phyloP scores from a whole-genome alignment of 2,797 vertebrate genomes.

The Sphenodon punctatus region DNA sequence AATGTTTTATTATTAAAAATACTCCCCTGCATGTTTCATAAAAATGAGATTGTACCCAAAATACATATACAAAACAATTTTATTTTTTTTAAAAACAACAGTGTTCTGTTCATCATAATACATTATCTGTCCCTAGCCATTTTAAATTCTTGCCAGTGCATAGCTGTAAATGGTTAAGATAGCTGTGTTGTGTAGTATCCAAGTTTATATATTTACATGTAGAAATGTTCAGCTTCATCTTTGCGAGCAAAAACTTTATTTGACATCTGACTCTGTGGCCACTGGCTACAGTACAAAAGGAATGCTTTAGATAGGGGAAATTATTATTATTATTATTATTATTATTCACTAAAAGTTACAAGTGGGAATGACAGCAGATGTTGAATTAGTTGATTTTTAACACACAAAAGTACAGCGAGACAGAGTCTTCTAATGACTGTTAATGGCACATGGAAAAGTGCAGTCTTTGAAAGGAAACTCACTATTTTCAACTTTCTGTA shows the following conservation, averaged over 20 bases:
- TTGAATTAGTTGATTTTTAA: rapidly evolving
- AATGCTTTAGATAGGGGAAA: constrained; percentile 4
- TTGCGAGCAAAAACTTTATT: constrained; percentile 4
- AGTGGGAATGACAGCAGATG: neutral
- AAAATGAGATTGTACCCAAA: constrained; percentile 28
- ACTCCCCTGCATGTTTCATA: neutral
- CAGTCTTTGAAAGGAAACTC: constrained; percentile 8
- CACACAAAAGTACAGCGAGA: neutral
- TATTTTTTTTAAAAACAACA: no score
- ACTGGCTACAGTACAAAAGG: neutral
- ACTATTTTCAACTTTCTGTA: neutral
- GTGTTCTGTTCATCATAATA: neutral
- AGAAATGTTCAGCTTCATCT: neutral
- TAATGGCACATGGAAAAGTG: neutral
- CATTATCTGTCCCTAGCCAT: neutral
- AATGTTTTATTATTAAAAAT: constrained; percentile 64
- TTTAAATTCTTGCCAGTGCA: neutral
- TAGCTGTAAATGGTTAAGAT: neutral
- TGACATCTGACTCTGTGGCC: neutral
- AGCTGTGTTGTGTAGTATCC: neutral
- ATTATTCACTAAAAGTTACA: constrained; percentile 25
- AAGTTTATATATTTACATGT: neutral
- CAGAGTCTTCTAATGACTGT: neutral
- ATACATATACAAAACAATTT: neutral
- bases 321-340: neutral